phyloP scores from a whole-genome alignment of 2,113 vertebrate genomes.

The Barbus barbus region DNA sequence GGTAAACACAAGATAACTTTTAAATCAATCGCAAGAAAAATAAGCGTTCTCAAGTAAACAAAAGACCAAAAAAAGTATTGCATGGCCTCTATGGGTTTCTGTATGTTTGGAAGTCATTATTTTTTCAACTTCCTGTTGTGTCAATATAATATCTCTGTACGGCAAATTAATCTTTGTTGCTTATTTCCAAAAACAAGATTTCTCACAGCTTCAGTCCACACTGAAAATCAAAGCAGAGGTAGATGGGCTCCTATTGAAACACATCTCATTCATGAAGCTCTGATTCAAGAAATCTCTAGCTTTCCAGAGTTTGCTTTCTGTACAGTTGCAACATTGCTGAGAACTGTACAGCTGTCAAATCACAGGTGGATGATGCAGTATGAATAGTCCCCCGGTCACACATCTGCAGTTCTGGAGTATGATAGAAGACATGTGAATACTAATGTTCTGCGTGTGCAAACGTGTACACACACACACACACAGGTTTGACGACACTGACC shows the following conservation, averaged over 20 bases:
- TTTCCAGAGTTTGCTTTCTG: background rate
- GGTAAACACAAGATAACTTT: background rate
- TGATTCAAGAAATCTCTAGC: background rate
- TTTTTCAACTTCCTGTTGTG: background rate
- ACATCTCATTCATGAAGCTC: background rate
- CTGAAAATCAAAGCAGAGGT: background rate
- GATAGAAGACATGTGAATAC: slow-evolving; percentile 1
- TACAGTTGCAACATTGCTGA: background rate
- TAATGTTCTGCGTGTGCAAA: background rate
- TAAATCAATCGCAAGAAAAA: background rate
- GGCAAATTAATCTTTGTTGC: background rate
- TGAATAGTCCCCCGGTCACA: background rate
- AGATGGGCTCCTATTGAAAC: background rate
- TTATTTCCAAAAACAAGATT: background rate
- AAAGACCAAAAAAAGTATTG: background rate
- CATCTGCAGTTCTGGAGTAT: background rate
- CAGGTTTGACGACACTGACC: slow-evolving; percentile 66
- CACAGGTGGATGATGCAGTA: background rate
- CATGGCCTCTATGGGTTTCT: background rate
- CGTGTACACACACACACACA: slow-evolving; percentile 37
- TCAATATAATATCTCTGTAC: background rate
- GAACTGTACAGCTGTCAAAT: background rate
- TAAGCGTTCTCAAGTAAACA: background rate
- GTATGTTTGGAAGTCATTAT: too few species aligned
- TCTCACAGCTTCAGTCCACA: background rate